Evolutionary conservation across 1,140 invertebrate species (phyloP), one percentile per base, ranked within the genome.

Genomic region (Neoseiulus cucumeris): DNA sequence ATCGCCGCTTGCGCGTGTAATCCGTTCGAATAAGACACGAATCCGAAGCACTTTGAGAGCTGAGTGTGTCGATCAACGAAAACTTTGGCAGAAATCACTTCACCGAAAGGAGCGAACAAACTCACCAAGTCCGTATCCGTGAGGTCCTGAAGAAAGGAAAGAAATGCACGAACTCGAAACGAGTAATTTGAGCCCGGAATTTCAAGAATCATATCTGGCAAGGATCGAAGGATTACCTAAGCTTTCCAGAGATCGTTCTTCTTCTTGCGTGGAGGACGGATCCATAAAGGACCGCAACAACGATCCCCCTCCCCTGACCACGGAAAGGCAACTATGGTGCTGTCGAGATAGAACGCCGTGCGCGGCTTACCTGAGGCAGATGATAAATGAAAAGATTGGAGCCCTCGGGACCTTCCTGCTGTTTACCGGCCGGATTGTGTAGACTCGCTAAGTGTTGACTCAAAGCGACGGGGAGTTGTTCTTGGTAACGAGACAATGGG

Each of bases 41-140:
- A 96, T 17, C 51, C 93, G 80, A 97, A 98, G 80, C 93, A 97
- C 80, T 97, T 97, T 74, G 91, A 95, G 69, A 93, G 82, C 78
- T 95, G 96, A 66, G 93, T 98, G 75, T 93, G 87, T 80, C 94
- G 96, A 80, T 98, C 93, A 78, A 98, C 93, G 79, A 96, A 98
- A 76, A 98, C 93, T 82, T 97, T 97, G 72, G 93, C 91, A 67
- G 92, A 97, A 73, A 98, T 85, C 72, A 98, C 89, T 75, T 85
- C 89, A 71, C 94, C 94, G 79, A 95, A 98, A 64, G 91, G 90
- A 72, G 89, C 79, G 80, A 98, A 98, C 71, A 89, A 91, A 64
- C 87, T 84, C 70, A 89, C 87, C 68, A 98, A 82, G 78, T 98
- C 92, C 59, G 83, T 84, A 76, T 98, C 94, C 64, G 84, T 89